Conservation (phyloP, 1,140 invertebrate genomes). For the Pomacea maculata region DNA sequence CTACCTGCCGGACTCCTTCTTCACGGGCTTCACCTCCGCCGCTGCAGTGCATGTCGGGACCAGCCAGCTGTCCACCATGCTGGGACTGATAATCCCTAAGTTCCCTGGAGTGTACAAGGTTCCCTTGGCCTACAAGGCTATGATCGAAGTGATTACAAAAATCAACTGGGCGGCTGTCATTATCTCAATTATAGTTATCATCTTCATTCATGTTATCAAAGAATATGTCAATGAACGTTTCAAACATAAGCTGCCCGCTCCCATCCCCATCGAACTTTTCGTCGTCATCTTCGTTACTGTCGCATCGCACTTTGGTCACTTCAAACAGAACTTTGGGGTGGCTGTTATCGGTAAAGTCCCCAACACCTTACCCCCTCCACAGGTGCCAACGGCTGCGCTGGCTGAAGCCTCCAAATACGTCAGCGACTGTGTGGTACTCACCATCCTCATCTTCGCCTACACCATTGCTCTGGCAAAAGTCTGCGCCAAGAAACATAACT, state of each 20-base stretch:
- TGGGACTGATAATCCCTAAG: slow-evolving; percentile 72
- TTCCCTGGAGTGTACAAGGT: slow-evolving; percentile 54
- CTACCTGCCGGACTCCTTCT: slow-evolving; percentile 87
- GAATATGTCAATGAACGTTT: slow-evolving; percentile 81
- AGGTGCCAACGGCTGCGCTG: slow-evolving; percentile 47
- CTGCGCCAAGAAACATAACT: slow-evolving; percentile 66
- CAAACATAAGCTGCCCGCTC: slow-evolving; percentile 76
- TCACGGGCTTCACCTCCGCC: slow-evolving; percentile 91
- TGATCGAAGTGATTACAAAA: slow-evolving; percentile 53
- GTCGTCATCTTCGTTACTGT: slow-evolving; percentile 72
- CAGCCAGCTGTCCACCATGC: slow-evolving; percentile 87
- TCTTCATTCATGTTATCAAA: slow-evolving; percentile 80
- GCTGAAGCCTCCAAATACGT: slow-evolving; percentile 44
- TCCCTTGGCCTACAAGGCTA: slow-evolving; percentile 55
- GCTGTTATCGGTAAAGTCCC: slow-evolving; percentile 66
- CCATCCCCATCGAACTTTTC: slow-evolving; percentile 89
- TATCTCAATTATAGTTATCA: slow-evolving; percentile 77
- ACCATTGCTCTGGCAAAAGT: slow-evolving; percentile 68
- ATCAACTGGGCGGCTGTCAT: slow-evolving; percentile 68
- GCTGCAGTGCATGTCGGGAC: slow-evolving; percentile 88
- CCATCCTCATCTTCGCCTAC: slow-evolving; percentile 65
- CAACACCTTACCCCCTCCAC: slow-evolving; percentile 57
- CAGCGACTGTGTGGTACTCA: slow-evolving; percentile 61
- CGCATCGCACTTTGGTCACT: slow-evolving; percentile 59
- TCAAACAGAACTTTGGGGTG: slow-evolving; percentile 61